Evolutionary conservation across 2,888 invertebrate species (phyloP).

Genomic region (Frankliniella fusca): DNA sequence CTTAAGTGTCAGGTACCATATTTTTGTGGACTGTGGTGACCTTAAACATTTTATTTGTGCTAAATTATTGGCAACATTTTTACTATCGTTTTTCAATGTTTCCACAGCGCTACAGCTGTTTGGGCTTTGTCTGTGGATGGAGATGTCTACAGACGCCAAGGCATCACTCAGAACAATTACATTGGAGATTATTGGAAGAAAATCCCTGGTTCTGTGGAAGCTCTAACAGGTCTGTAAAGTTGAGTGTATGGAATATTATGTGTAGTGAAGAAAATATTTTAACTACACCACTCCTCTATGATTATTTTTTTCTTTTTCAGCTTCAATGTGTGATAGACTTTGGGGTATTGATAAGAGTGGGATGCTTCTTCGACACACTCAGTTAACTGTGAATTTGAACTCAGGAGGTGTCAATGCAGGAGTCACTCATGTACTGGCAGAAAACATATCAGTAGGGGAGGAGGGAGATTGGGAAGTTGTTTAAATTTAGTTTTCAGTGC

Average conservation of each 20-base stretch:
- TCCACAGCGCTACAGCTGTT: conserved; percentile 46
- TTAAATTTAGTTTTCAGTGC: not conserved
- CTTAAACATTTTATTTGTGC: not conserved
- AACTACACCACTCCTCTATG: not conserved
- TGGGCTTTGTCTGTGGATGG: conserved; percentile 50
- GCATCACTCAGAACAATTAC: conserved; percentile 49
- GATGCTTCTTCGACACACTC: conserved; percentile 38
- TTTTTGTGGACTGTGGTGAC: not conserved
- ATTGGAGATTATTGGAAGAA: conserved; percentile 51
- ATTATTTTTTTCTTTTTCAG: conserved; percentile 39
- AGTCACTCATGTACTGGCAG: not conserved
- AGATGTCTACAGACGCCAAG: conserved; percentile 48
- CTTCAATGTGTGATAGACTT: conserved; percentile 43
- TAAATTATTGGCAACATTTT: not conserved
- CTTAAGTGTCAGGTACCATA: conserved; percentile 47
- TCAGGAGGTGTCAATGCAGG: conserved; percentile 1
- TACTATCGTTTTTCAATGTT: conserved; percentile 32
- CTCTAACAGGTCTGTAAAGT: conserved; percentile 42
- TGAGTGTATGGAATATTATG: not conserved
- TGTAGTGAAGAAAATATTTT: not conserved
- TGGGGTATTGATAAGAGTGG: conserved; percentile 41
- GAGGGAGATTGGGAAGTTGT: conserved; percentile 37
- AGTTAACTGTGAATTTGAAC: conserved; percentile 33
- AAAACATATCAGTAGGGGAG: conserved; percentile 13
- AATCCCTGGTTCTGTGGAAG: conserved; percentile 44